Evolutionary conservation across 1,140 invertebrate species (phyloP).

Genomic region (Pomacea maculata): DNA sequence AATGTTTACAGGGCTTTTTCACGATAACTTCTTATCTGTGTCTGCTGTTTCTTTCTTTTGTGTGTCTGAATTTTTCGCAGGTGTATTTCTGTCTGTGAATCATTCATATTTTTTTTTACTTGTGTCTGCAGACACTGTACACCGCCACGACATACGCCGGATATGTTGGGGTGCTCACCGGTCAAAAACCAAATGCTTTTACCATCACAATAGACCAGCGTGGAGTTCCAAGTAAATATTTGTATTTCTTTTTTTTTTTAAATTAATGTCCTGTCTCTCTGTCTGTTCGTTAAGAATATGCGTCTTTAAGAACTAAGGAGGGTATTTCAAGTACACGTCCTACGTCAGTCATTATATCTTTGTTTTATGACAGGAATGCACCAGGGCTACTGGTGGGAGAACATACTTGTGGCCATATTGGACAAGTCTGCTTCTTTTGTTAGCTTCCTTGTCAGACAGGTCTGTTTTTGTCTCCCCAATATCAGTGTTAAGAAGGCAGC

Average conservation of each 20-base stretch:
- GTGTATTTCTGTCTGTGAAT: no score
- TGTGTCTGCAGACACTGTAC: slow-evolving; percentile 49
- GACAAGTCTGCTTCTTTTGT: slow-evolving; percentile 46
- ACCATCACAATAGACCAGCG: slow-evolving; percentile 60
- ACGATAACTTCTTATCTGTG: neutral
- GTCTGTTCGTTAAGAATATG: no score
- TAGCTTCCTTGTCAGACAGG: slow-evolving; percentile 51
- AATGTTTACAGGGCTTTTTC: neutral
- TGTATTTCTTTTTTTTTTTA: no score
- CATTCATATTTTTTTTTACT: neutral
- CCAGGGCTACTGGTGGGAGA: slow-evolving; percentile 47
- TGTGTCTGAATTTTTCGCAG: neutral
- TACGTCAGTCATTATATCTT: no score
- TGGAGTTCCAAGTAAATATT: slow-evolving; percentile 29
- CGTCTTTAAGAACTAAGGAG: no score
- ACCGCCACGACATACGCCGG: slow-evolving; percentile 50
- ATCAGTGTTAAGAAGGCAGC: no score
- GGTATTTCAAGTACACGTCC: no score
- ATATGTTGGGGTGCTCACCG: slow-evolving; percentile 53
- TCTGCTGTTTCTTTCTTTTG: neutral
- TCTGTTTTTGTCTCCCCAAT: slow-evolving; percentile 22
- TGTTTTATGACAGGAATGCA: slow-evolving; percentile 23
- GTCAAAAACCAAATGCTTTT: slow-evolving; percentile 52
- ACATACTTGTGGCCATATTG: slow-evolving; percentile 48
- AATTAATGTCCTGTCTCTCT: no score